Conservation (phyloP, 2,888 invertebrate genomes). For the Merodon equestris region DNA sequence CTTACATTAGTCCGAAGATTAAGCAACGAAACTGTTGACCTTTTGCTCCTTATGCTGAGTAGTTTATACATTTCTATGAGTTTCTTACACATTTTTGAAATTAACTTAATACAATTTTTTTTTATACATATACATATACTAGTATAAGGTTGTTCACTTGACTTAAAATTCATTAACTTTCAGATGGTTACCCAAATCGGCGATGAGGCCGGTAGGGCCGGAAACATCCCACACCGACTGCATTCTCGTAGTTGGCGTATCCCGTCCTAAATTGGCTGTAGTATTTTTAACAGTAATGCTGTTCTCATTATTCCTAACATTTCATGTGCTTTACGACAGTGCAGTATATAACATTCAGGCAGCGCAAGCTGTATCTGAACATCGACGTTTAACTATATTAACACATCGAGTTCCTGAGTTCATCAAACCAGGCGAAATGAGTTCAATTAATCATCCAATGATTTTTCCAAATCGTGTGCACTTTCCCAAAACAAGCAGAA, state of each 20-base stretch:
- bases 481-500: constrained; percentile 83
- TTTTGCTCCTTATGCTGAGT: no score
- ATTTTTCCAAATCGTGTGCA: constrained; percentile 80
- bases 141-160: no score
- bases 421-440: constrained; percentile 73
- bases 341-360: constrained; percentile 89
- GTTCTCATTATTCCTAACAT: constrained; percentile 89
- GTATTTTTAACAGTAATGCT: constrained; percentile 87
- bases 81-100: no score
- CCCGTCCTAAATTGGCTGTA: constrained; percentile 90
- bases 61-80: no score
- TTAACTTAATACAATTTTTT: no score
- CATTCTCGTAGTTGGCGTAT: constrained; percentile 90
- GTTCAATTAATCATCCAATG: constrained; percentile 78
- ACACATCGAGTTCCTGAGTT: constrained; percentile 75
- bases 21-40: no score
- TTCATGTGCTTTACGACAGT: constrained; percentile 91
- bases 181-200: constrained; percentile 90
- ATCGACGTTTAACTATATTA: constrained; percentile 79
- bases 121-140: no score
- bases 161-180: constrained; percentile 67
- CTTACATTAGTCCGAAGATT: no score
- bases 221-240: constrained; percentile 88
- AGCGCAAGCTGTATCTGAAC: constrained; percentile 82
- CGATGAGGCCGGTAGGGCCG: constrained; percentile 90